phyloP scores from a whole-genome alignment of 2,797 vertebrate genomes.

The Crenichthys baileyi region DNA sequence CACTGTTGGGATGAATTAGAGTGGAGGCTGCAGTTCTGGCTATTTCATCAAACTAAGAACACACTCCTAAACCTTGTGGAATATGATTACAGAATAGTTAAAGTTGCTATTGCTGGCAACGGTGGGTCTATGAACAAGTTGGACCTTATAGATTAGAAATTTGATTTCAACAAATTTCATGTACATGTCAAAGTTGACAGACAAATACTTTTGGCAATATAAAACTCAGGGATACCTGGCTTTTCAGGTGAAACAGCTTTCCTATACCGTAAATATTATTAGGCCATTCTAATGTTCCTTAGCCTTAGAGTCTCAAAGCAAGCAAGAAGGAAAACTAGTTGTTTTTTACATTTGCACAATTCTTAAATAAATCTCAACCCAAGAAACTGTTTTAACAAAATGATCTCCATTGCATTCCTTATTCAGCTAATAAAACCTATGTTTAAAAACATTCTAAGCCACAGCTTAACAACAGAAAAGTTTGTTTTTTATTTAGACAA shows the following conservation, averaged over 20 bases:
- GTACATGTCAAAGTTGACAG: no score
- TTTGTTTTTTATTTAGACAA: background rate
- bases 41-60: no score
- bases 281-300: background rate
- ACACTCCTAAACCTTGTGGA: no score
- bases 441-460: background rate
- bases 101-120: no score
- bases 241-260: background rate
- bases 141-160: no score
- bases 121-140: no score
- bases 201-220: no score
- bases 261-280: background rate
- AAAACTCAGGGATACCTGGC: background rate
- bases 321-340: background rate
- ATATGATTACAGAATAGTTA: no score
- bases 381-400: background rate
- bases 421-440: background rate
- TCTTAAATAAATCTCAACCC: background rate
- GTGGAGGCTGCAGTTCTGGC: no score
- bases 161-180: no score
- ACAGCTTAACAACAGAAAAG: background rate
- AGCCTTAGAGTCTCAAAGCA: background rate
- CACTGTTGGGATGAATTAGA: no score
- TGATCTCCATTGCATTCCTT: background rate
- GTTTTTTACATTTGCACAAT: background rate